Evolutionary conservation across 2,888 invertebrate genomes (phyloP), one percentile per base, ranked within the genome.

Genomic region (Dicranocentrus wangi): DNA sequence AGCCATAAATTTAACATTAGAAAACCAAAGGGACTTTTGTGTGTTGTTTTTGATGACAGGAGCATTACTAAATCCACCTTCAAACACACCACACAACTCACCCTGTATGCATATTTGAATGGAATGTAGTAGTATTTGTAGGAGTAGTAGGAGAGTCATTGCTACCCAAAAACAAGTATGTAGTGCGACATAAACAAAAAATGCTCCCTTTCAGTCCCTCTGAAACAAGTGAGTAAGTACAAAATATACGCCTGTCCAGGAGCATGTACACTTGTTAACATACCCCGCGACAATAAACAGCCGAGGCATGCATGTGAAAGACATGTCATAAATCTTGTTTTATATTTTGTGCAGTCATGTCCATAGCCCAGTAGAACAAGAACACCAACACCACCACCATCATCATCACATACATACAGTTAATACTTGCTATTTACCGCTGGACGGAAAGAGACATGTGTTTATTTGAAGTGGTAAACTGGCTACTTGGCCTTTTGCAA

Each of bases 281-380:
- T 32, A 32, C 32, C 32, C 5, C 10, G 32, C 32, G 32, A 32
- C 32, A 32, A 3, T 10, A 32, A 7, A 32, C 10, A 32, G 32
- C 32, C 32, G 3, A n/a, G 3, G 32, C 32, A 47, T 68, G 60
- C 23, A 51, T 68, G 76, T 63, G 60, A 58, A 32, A 43, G 76
- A 60, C 60, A 60, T 68, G 68, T 60, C 68, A 76, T 76, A 76
- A 76, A 76, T 76, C 76, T 76, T 76, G 43, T 51, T 75, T 51
- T 19, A 47, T 28, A 25, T 47, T 47, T 43, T 71, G 47, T 70
- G 39, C 70, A 71, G 58, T 47, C 75, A 75, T 63, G 32, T 27
- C 58, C 43, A 71, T 10, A 17, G n/a, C 13, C 39, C 5, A 8
- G 39, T 39, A n/a, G 39, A 39, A 39, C 39, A 39, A 5, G 23